Conservation (phyloP, 2,797 vertebrate genomes). For the Phaenicophaeus curvirostris region DNA sequence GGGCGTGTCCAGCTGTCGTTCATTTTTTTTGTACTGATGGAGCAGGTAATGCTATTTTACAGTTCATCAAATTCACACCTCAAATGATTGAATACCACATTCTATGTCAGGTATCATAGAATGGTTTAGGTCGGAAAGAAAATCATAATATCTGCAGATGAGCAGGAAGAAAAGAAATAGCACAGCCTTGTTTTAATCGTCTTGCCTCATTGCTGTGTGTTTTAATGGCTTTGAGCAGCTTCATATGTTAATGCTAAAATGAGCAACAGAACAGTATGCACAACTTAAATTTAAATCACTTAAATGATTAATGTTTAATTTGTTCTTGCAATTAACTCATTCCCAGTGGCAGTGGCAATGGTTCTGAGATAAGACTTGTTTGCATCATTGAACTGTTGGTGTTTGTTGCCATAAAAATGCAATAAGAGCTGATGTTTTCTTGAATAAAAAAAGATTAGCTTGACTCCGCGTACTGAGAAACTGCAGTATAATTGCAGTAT, state of each 20-base stretch:
- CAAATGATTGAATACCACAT: accelerated
- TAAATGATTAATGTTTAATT: conserved; percentile 57
- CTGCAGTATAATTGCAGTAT: not conserved
- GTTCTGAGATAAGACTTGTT: not conserved
- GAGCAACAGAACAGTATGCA: not conserved
- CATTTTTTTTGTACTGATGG: not conserved
- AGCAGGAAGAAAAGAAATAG: not conserved
- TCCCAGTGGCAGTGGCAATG: conserved; percentile 22
- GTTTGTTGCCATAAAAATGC: conserved; percentile 4
- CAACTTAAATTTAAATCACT: conserved; percentile 37
- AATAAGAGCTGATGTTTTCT: not conserved
- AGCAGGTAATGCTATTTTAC: not conserved
- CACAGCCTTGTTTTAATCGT: not conserved
- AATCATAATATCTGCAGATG: not conserved
- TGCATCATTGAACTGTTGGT: not conserved
- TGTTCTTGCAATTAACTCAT: conserved; percentile 51
- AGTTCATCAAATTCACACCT: not conserved
- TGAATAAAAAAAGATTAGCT: not conserved
- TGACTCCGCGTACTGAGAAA: not conserved
- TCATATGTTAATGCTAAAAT: not conserved
- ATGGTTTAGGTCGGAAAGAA: too few relatives aligned
- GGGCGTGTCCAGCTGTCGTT: not conserved
- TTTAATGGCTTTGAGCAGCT: conserved; percentile 8
- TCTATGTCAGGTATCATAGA: too few relatives aligned
- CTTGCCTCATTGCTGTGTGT: not conserved